phyloP scores from a whole-genome alignment of 2,888 invertebrate species.

The Tetragonula carbonaria region DNA sequence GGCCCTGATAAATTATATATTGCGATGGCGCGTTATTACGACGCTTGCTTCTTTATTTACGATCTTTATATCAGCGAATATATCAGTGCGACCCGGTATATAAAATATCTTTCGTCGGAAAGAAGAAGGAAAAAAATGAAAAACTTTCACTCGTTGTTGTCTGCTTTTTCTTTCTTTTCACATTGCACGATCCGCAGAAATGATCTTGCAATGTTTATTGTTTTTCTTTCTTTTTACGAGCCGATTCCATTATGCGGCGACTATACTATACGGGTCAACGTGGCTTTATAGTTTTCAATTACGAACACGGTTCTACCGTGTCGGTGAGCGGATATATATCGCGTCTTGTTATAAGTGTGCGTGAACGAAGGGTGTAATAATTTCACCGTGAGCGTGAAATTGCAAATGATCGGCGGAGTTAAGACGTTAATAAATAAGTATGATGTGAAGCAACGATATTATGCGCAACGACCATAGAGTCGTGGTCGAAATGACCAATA shows the following conservation, averaged over 20 bases:
- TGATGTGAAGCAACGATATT: too few relatives aligned
- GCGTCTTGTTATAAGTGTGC: neutral
- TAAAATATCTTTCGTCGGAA: neutral
- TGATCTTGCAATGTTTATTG: neutral
- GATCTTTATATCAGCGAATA: conserved; percentile 27
- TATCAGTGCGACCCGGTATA: neutral
- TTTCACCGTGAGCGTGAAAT: conserved; percentile 17
- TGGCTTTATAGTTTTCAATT: neutral
- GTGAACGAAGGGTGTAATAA: neutral
- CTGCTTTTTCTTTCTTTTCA: neutral
- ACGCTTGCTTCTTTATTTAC: conserved; percentile 59
- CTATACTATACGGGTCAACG: neutral
- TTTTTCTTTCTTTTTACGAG: neutral
- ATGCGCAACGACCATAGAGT: too few relatives aligned
- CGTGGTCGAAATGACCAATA: too few relatives aligned
- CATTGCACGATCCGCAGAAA: neutral
- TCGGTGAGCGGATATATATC: neutral
- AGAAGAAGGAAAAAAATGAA: neutral
- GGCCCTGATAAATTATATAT: conserved; percentile 56
- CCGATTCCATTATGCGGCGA: neutral
- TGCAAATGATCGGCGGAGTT: neutral
- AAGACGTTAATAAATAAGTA: too few relatives aligned
- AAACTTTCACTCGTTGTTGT: neutral
- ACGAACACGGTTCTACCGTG: neutral
- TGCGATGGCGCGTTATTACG: neutral